Evolutionary conservation across 2,113 vertebrate genomes (phyloP).

Genomic region (Pitta sordida): DNA sequence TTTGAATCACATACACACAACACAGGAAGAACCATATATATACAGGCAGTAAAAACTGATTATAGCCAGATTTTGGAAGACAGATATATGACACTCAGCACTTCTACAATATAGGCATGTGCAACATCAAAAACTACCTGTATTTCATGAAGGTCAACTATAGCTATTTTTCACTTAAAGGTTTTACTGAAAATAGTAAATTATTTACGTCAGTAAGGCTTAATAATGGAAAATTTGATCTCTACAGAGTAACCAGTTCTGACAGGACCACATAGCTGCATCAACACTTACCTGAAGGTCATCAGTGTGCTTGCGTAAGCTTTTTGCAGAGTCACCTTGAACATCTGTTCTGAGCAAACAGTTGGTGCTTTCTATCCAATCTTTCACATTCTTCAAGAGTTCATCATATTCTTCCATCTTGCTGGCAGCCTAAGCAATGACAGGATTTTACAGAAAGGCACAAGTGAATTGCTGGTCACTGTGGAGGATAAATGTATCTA

Average conservation of each 20-base stretch:
- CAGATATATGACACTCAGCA: not conserved
- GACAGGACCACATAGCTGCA: not conserved
- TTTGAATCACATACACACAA: not conserved
- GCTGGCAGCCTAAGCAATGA: slow-evolving; percentile 73
- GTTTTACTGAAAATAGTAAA: not conserved
- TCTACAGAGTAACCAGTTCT: not conserved
- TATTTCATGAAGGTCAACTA: not conserved
- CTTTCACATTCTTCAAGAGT: slow-evolving; percentile 77
- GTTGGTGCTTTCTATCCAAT: slow-evolving; percentile 83
- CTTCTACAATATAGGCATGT: not conserved
- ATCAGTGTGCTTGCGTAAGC: slow-evolving; percentile 73
- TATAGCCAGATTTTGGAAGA: not conserved
- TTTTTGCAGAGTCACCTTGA: slow-evolving; percentile 78
- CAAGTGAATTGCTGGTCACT: not conserved
- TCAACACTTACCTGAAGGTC: slow-evolving; percentile 78
- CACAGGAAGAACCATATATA: not conserved
- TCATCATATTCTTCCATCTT: slow-evolving; percentile 87
- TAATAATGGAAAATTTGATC: not conserved
- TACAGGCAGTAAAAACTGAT: not conserved
- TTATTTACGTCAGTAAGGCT: not conserved
- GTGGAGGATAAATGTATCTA: not conserved
- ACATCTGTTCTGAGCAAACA: slow-evolving; percentile 77
- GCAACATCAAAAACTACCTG: not conserved
- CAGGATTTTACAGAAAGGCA: not conserved
- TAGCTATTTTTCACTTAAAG: not conserved